Base-by-base conservation (phyloP, 2,888 invertebrate genomes). In the Eupithecia centaureata region DNA sequence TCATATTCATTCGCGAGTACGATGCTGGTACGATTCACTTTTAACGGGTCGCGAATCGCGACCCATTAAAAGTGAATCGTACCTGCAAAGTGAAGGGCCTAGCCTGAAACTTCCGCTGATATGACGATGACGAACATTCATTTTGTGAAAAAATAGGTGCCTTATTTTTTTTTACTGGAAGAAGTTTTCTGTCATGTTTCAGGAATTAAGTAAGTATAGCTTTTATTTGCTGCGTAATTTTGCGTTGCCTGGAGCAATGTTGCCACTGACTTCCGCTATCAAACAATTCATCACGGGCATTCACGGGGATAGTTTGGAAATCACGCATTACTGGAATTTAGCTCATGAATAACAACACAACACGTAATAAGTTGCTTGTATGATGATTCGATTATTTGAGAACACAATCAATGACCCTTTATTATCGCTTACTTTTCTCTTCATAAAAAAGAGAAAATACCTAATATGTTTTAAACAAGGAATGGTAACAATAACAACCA, bases 151-250 rank as follows among this genome's bases (percentile, higher is more conserved):
- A n/a, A n/a, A n/a, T n/a, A n/a, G n/a, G n/a, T n/a, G n/a, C n/a
- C n/a, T 47, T 1, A 12, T 47, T 10, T 22, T 22, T 52, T 52
- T n/a, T n/a, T n/a, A n/a, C n/a, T 7, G 52, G 27, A 52, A 52
- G 52, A 52, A 25, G 15, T 52, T 25, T 52, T 27, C 52, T 15
- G 5, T 27, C 52, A 15, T 52, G 52, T 52, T 27, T 25, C 52
- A 27, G 52, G 52, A 25, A 25, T 10, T 27, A n/a, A n/a, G n/a
- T n/a, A n/a, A n/a, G n/a, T n/a, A n/a, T 52, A 13, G 83, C 79
- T 79, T 77, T 81, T 81, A 81, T 83, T 79, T 81, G 80, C 75
- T 78, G 77, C 78, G 70, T 77, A 82, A 81, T 86, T 85, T 82
- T 66, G 61, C 70, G 72, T 59, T 72, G 63, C 72, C 71, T 67